phyloP scores from a whole-genome alignment of 2,888 invertebrate genomes.

The Dolomedes plantarius region DNA sequence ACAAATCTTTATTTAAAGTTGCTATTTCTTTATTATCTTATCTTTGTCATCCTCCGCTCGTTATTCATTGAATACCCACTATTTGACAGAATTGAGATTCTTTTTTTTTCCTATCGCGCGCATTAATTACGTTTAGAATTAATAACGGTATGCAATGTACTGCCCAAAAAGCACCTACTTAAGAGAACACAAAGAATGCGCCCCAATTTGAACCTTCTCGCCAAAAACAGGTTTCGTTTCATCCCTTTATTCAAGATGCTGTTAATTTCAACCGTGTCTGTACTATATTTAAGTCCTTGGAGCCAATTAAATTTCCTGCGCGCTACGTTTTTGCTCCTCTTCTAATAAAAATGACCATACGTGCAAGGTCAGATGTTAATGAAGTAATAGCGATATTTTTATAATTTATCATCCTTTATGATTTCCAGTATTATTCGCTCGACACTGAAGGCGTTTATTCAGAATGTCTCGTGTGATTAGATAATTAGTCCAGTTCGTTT shows the following conservation, averaged over 20 bases:
- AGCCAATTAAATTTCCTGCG: slow-evolving; percentile 57
- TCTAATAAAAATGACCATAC: slow-evolving; percentile 52
- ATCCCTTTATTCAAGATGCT: slow-evolving; percentile 16
- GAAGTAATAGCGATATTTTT: slow-evolving; percentile 69
- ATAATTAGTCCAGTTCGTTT: slow-evolving; percentile 65
- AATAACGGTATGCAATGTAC: slow-evolving; percentile 2
- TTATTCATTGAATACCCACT: slow-evolving; percentile 8
- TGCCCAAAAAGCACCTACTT: slow-evolving; percentile 8
- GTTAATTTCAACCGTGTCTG: slow-evolving; percentile 24
- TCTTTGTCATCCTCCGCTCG: neutral
- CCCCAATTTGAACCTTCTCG: slow-evolving; percentile 35
- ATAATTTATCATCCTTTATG: slow-evolving; percentile 69
- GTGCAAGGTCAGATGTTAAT: slow-evolving; percentile 66
- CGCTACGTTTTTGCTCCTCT: slow-evolving; percentile 32
- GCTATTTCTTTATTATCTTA: neutral
- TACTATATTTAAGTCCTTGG: slow-evolving; percentile 35
- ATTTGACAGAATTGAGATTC: neutral
- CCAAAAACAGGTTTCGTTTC: slow-evolving; percentile 7
- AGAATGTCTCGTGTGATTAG: slow-evolving; percentile 65
- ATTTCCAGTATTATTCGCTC: slow-evolving; percentile 65
- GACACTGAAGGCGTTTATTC: slow-evolving; percentile 69
- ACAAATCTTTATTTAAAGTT: neutral
- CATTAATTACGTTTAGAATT: neutral
- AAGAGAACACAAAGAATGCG: slow-evolving; percentile 1
- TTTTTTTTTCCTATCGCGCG: neutral